A percentile compares a stretch with the other conserved stretches of the same genome.
These are phyloP conservation scores for Cheilosia impressa DNA, from an alignment of 2,888 invertebrate species.

Conservation along the genomic window DNA sequence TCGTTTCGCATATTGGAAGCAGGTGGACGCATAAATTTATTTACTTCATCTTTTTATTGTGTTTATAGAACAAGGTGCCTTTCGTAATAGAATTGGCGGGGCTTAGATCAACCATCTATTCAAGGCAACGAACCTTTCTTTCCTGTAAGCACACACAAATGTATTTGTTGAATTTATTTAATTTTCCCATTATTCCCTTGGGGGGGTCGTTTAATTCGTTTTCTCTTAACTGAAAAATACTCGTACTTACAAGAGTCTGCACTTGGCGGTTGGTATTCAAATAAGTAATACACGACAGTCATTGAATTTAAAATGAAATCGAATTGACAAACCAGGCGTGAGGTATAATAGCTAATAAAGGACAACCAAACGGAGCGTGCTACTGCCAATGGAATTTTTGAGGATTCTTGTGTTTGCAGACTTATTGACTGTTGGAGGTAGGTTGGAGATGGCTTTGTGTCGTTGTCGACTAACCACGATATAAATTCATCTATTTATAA, in stretches of 20 bases:
- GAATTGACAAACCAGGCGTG: too few species aligned
- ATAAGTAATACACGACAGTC: too few species aligned
- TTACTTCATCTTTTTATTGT: slow-evolving; percentile 24
- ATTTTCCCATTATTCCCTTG: background rate
- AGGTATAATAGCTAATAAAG: too few species aligned
- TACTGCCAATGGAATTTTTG: too few species aligned
- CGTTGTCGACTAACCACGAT: too few species aligned
- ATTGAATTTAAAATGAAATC: too few species aligned
- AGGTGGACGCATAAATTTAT: slow-evolving; percentile 43
- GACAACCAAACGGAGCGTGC: too few species aligned
- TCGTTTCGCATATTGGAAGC: slow-evolving; percentile 20
- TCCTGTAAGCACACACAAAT: slow-evolving; percentile 11
- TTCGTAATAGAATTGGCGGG: background rate
- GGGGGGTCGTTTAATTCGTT: slow-evolving; percentile 1
- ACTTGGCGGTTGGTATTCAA: slow-evolving; percentile 5
- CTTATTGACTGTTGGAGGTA: too few species aligned
- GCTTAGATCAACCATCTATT: background rate
- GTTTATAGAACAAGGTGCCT: slow-evolving; percentile 5
- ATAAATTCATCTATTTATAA: too few species aligned
- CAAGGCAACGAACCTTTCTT: slow-evolving; percentile 11
- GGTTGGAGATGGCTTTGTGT: too few species aligned
- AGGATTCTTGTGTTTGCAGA: too few species aligned
- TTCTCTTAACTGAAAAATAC: background rate
- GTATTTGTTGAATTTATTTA: slow-evolving; percentile 20
- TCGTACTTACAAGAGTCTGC: too few species aligned